These are phyloP conservation scores for Bungarus multicinctus DNA, from an alignment of 2,113 vertebrate species.

Conservation along the genomic window DNA sequence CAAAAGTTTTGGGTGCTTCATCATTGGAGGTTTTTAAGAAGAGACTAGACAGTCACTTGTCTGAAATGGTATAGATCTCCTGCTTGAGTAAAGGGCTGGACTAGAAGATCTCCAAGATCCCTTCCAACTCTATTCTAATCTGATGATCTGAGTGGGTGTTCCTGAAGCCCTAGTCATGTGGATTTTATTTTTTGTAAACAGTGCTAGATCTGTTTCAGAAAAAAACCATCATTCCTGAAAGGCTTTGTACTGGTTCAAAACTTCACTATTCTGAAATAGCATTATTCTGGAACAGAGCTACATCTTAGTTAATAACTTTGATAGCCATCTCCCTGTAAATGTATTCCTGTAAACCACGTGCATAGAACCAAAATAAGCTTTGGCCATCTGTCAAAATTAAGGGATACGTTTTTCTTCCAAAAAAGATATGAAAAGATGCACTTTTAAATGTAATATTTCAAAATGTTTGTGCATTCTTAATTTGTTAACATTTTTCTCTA, in stretches of 20 bases:
- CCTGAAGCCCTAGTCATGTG: neutral
- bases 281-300: neutral
- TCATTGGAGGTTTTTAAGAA: no score
- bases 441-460: neutral
- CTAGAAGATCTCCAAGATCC: no score
- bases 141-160: neutral
- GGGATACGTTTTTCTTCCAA: neutral
- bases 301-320: neutral
- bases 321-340: neutral
- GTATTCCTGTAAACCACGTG: neutral
- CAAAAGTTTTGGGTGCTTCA: no score
- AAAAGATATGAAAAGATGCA: conserved; percentile 8
- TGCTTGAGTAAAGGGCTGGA: no score
- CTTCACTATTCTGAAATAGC: neutral
- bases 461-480: neutral
- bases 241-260: neutral
- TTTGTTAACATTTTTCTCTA: neutral
- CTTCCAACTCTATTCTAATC: no score
- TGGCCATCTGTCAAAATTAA: neutral
- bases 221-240: neutral
- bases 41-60: no score
- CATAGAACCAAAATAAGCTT: neutral
- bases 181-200: neutral
- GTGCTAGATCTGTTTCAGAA: neutral
- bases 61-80: no score